A percentile compares a stretch with the other conserved stretches of the same genome.
Conservation (phyloP, 2,888 invertebrate genomes). For the Dicyrtoma fusca region DNA sequence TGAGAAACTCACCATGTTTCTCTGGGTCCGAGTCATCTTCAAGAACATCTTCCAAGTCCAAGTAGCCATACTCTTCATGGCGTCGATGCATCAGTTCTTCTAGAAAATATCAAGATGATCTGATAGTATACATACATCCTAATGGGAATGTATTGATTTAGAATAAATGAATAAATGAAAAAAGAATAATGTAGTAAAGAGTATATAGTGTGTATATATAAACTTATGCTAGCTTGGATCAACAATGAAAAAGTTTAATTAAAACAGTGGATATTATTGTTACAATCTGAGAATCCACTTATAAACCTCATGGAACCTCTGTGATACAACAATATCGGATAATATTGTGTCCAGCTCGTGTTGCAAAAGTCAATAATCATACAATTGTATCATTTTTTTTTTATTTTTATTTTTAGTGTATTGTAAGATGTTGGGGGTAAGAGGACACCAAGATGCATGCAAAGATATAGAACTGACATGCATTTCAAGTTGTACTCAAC, state of each 20-base stretch:
- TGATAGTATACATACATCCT: background rate
- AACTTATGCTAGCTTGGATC: background rate
- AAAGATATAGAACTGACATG: slow-evolving; percentile 11
- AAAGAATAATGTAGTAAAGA: background rate
- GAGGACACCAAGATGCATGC: slow-evolving; percentile 30
- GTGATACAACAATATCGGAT: no score
- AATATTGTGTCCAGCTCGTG: no score
- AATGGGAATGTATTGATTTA: no score
- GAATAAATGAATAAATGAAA: background rate
- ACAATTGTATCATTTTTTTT: background rate
- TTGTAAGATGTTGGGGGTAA: slow-evolving; percentile 27
- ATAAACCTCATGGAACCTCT: no score
- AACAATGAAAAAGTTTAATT: background rate
- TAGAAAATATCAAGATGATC: slow-evolving; percentile 39
- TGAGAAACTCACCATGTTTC: slow-evolving; percentile 58
- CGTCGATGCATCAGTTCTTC: slow-evolving; percentile 58
- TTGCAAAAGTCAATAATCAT: slow-evolving; percentile 8
- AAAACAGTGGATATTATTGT: no score
- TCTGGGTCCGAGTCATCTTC: slow-evolving; percentile 60
- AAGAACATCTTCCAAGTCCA: slow-evolving; percentile 60
- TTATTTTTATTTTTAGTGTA: background rate
- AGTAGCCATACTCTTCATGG: slow-evolving; percentile 57
- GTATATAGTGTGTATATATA: no score
- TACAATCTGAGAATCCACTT: no score
- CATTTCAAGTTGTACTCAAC: slow-evolving; percentile 6